A percentile compares a stretch with the other conserved stretches of the same genome.
Evolutionary conservation across 2,888 invertebrate genomes (phyloP).

Genomic region (Lymantria monacha): DNA sequence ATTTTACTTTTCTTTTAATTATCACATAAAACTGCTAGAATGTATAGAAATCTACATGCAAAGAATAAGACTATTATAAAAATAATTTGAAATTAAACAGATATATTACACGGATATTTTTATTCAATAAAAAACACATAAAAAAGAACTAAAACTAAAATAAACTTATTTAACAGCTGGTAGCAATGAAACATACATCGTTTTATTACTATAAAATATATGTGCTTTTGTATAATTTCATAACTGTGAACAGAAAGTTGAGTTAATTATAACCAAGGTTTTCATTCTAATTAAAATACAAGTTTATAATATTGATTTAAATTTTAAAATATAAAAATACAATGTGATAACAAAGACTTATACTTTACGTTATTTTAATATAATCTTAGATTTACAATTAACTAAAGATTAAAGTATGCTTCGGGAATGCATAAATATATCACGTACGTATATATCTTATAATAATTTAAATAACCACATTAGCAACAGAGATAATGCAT

Average conservation of each 20-base stretch:
- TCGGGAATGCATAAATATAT: neutral
- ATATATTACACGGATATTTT: constrained; percentile 60
- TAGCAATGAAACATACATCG: constrained; percentile 41
- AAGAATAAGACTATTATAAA: constrained; percentile 18
- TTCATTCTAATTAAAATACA: constrained; percentile 12
- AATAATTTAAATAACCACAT: constrained; percentile 1
- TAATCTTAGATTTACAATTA: neutral
- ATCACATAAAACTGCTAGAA: neutral
- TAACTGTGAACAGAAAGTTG: constrained; percentile 27
- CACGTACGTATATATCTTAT: constrained; percentile 2
- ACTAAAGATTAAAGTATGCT: neutral
- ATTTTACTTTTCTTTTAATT: too few relatives aligned
- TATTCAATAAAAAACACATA: constrained; percentile 51
- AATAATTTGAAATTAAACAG: constrained; percentile 35
- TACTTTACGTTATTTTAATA: neutral
- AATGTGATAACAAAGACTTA: neutral
- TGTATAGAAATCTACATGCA: constrained; percentile 18
- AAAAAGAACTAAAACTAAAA: constrained; percentile 48
- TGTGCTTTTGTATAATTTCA: constrained; percentile 25
- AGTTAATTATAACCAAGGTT: constrained; percentile 27
- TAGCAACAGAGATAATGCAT: constrained; percentile 6
- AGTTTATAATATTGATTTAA: constrained; percentile 6
- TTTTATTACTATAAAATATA: constrained; percentile 34
- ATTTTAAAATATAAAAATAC: neutral
- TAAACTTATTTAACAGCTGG: constrained; percentile 50